Conservation (phyloP, 2,113 vertebrate species). For the Mirza zaza region DNA sequence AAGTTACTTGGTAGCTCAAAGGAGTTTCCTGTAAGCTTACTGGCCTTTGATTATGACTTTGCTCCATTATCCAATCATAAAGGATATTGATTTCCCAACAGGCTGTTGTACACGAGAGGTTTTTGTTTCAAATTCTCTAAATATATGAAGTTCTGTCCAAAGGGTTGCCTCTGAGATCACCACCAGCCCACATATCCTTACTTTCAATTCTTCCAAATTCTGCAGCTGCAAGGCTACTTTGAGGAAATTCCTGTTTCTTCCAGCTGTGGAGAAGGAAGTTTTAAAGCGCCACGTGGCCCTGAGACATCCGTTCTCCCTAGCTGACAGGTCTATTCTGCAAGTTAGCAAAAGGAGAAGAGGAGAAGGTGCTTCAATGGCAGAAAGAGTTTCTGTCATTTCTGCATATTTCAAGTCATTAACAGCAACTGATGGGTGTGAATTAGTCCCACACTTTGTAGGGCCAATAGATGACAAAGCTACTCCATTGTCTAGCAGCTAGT, state of each 20-base stretch:
- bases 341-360: neutral
- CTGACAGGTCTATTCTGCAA: slow-evolving; percentile 62
- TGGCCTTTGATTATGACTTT: slow-evolving; percentile 54
- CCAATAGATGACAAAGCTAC: neutral
- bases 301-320: slow-evolving; percentile 65
- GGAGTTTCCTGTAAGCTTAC: slow-evolving; percentile 36
- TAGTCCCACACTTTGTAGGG: neutral
- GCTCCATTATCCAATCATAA: slow-evolving; percentile 37
- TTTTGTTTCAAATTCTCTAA: slow-evolving; percentile 65
- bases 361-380: neutral
- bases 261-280: slow-evolving; percentile 75
- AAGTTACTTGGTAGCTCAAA: slow-evolving; percentile 42
- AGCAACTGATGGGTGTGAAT: neutral
- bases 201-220: slow-evolving; percentile 69
- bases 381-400: neutral
- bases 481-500: neutral
- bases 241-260: slow-evolving; percentile 75
- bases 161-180: slow-evolving; percentile 72
- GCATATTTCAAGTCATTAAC: neutral
- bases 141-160: slow-evolving; percentile 67
- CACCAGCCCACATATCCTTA: slow-evolving; percentile 63
- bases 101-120: slow-evolving; percentile 48
- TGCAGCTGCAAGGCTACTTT: slow-evolving; percentile 77
- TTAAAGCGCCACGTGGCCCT: slow-evolving; percentile 68
- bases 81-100: slow-evolving; percentile 54